These are phyloP conservation scores for Cheilosia pagana DNA, from an alignment of 2,888 invertebrate genomes.

Conservation along the genomic window DNA sequence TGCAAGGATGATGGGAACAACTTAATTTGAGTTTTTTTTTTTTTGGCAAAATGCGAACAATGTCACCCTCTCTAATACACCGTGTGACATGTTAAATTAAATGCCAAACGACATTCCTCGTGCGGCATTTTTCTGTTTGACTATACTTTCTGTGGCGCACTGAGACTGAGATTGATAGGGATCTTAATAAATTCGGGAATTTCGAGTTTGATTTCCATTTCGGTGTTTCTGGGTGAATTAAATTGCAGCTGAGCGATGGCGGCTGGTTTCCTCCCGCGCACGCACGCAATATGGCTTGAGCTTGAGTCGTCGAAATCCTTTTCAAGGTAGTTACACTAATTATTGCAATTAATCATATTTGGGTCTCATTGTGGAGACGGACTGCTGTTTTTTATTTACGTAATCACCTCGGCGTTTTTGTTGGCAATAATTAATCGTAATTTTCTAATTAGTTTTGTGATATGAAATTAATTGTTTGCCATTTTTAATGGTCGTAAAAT, in stretches of 20 bases:
- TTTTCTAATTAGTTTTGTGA: conserved; percentile 52
- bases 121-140: conserved; percentile 49
- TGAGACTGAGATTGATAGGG: conserved; percentile 42
- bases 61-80: conserved; percentile 62
- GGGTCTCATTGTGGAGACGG: conserved; percentile 10
- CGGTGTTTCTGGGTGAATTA: conserved; percentile 46
- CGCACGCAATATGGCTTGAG: conserved; percentile 36
- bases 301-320: conserved; percentile 50
- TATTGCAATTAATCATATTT: conserved; percentile 75
- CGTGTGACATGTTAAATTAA: conserved; percentile 73
- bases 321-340: conserved; percentile 73
- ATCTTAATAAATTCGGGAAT: conserved; percentile 72
- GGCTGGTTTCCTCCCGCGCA: conserved; percentile 21
- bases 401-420: conserved; percentile 20
- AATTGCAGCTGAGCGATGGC: conserved; percentile 58
- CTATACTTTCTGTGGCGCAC: conserved; percentile 25
- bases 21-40: conserved; percentile 30
- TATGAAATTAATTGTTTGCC: conserved; percentile 59
- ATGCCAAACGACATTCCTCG: conserved; percentile 43
- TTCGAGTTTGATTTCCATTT: conserved; percentile 71
- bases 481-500: conserved; percentile 68
- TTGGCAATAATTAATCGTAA: conserved; percentile 57
- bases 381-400: not conserved
- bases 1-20: not conserved
- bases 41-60: conserved; percentile 59